Conservation (phyloP, 2,888 invertebrate genomes). For the Perizoma flavofasciatum region DNA sequence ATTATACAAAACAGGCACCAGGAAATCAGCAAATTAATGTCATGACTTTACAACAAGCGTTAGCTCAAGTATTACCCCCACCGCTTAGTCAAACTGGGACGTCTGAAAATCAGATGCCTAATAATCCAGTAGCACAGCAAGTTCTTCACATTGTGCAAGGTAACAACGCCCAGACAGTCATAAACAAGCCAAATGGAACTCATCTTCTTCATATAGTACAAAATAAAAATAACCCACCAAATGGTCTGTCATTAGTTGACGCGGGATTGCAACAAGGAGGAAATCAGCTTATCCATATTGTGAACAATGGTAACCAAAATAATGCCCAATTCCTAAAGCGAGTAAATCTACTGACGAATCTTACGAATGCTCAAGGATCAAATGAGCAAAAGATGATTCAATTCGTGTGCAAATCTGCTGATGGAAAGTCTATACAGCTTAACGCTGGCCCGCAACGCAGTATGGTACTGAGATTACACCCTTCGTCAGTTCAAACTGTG, state of each 20-base stretch:
- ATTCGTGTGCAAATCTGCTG: constrained; percentile 86
- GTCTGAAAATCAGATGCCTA: constrained; percentile 56
- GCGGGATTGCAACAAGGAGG: constrained; percentile 72
- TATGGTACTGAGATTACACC: constrained; percentile 77
- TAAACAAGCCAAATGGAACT: constrained; percentile 65
- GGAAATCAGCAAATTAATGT: constrained; percentile 58
- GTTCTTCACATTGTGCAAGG: constrained; percentile 79
- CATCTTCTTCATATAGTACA: constrained; percentile 79
- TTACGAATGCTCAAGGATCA: constrained; percentile 74
- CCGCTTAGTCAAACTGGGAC: constrained; percentile 66
- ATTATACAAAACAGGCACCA: constrained; percentile 61
- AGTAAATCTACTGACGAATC: constrained; percentile 77
- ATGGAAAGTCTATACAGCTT: constrained; percentile 83
- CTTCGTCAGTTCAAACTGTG: constrained; percentile 55
- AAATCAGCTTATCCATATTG: constrained; percentile 78
- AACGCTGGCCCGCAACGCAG: constrained; percentile 81
- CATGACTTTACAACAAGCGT: constrained; percentile 75
- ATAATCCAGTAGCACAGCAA: constrained; percentile 54
- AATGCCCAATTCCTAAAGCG: constrained; percentile 73
- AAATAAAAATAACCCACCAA: constrained; percentile 57
- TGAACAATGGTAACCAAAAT: constrained; percentile 74
- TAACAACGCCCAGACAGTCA: constrained; percentile 70
- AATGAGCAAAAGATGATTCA: constrained; percentile 84
- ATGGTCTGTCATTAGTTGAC: constrained; percentile 73
- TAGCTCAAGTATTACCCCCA: constrained; percentile 77